Conservation (phyloP, 2,797 vertebrate genomes). For the Anniella stebbinsi region DNA sequence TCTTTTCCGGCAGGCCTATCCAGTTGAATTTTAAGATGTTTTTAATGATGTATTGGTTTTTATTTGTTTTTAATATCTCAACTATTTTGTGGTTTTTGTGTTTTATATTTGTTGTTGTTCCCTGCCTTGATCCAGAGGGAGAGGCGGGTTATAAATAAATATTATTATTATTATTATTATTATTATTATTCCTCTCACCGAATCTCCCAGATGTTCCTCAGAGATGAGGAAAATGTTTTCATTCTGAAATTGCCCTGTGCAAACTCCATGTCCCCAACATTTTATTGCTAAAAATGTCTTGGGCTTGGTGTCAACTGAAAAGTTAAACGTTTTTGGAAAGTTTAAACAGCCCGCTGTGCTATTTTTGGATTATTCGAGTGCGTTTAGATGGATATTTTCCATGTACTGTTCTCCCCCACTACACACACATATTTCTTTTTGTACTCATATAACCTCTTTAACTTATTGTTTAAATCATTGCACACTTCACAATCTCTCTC, state of each 20-base stretch:
- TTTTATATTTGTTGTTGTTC: too few relatives aligned
- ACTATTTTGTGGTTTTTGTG: too few relatives aligned
- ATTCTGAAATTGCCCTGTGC: background rate
- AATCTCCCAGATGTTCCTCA: background rate
- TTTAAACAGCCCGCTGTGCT: slow-evolving; percentile 74
- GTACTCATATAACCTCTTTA: slow-evolving; percentile 63
- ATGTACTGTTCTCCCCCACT: slow-evolving; percentile 37
- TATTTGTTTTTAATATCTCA: too few relatives aligned
- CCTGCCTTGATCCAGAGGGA: too few relatives aligned
- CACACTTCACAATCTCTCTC: slow-evolving; percentile 26
- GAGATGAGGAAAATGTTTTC: slow-evolving; percentile 23
- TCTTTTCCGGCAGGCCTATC: too few relatives aligned
- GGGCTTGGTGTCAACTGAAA: slow-evolving; percentile 73
- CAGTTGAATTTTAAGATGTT: too few relatives aligned
- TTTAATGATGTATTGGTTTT: too few relatives aligned
- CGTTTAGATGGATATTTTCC: slow-evolving; percentile 63
- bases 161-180: too few relatives aligned
- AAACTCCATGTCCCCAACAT: slow-evolving; percentile 13
- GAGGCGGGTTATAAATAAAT: too few relatives aligned
- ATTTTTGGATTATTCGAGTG: slow-evolving; percentile 65
- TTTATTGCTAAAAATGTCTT: slow-evolving; percentile 53
- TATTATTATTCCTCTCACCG: background rate
- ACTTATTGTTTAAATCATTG: slow-evolving; percentile 59
- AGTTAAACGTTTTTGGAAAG: slow-evolving; percentile 75
- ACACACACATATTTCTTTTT: slow-evolving; percentile 50